Evolutionary conservation across 2,113 vertebrate genomes (phyloP).

Genomic region (Stictonetta naevosa): DNA sequence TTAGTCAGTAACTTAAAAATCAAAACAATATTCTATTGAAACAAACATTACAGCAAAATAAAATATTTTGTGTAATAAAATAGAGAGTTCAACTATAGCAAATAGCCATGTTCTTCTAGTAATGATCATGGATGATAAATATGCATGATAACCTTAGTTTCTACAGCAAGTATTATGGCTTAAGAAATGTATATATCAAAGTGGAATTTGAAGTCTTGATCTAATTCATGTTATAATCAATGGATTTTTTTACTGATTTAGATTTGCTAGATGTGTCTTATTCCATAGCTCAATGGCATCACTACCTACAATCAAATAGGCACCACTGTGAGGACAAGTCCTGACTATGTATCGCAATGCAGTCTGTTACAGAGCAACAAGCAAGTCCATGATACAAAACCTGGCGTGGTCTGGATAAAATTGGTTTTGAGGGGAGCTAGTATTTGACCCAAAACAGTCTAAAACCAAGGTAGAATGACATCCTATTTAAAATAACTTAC

Average conservation of each 20-base stretch:
- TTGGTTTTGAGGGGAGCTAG: background rate
- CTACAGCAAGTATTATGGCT: background rate
- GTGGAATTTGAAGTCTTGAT: background rate
- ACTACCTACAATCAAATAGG: background rate
- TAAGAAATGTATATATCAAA: background rate
- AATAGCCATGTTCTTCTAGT: background rate
- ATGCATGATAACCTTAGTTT: background rate
- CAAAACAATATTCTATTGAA: background rate
- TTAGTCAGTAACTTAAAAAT: background rate
- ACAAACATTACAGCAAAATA: background rate
- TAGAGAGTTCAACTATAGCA: background rate
- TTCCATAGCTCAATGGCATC: accelerated
- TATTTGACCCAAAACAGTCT: background rate
- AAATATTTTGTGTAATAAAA: background rate
- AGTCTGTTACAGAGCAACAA: background rate
- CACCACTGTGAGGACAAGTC: background rate
- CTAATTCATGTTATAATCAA: background rate
- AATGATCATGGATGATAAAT: background rate
- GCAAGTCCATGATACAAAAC: background rate
- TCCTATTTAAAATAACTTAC: conserved; percentile 76
- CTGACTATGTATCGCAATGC: background rate
- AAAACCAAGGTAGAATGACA: background rate
- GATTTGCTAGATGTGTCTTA: background rate
- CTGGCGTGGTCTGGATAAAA: background rate
- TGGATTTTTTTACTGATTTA: background rate